Base-by-base conservation (phyloP, 1,140 invertebrate species). In the Phenacoccus solenopsis region DNA sequence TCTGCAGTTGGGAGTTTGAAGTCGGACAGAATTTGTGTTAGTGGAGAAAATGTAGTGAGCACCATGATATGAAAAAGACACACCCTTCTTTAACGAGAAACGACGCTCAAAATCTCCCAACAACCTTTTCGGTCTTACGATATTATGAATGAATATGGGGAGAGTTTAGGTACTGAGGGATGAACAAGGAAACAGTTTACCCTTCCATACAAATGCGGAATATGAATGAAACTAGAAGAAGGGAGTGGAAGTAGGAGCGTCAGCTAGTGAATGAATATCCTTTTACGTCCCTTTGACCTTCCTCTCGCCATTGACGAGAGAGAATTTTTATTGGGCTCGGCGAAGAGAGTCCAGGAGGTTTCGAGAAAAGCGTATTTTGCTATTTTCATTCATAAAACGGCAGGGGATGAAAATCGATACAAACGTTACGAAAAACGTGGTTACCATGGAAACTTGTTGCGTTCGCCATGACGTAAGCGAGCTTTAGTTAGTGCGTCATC, bases 401-500 rank as follows among this genome's bases (percentile, higher is more conserved):
- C 12, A 27, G 21, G 25, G 21, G 59, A 64, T 27, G 59, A 64
- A 25, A 64, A 64, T 64, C 59, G 59, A 64, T 64, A 25, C 21
- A 22, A 59, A 20, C 20, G 38, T 49, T 64, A 22, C 25, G 59
- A 25, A 25, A 25, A 64, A 25, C 59, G 59, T 64, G 22, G 59
- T 64, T 25, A 64, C 59, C 59, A 64, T 64, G 59, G 59, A 24
- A 25, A 64, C 59, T 64, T 64, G 59, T 64, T 64, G 59, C 59
- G 59, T 64, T 25, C 25, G 13, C 25, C 20, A 27, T 64, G 59
- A 64, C 59, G 59, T 64, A 20, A 64, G 59, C 25, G 25, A 64
- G 22, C 59, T 22, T 64, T 2, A 5, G 21, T 16, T 13, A 64
- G 16, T 64, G 59, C 59, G 59, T 64, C 59, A 64, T 49, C 38